phyloP scores from a whole-genome alignment of 2,888 invertebrate genomes.

The Phaonia tiefii region DNA sequence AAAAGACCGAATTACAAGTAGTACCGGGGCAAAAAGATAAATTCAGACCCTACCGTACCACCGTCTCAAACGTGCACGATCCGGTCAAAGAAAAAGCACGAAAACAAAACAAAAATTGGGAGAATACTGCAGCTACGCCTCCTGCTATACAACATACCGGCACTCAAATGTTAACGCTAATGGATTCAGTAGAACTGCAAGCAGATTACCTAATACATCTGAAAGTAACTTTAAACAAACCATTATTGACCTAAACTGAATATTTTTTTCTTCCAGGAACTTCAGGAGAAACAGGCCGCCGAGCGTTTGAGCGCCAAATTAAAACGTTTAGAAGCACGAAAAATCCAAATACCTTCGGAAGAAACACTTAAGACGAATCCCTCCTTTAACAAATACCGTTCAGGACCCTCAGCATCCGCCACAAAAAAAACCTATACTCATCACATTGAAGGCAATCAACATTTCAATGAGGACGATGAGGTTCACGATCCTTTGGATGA shows the following conservation, averaged over 20 bases:
- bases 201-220: conserved; percentile 74
- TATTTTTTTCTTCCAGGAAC: conserved; percentile 69
- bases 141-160: conserved; percentile 76
- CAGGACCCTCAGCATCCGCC: conserved; percentile 15
- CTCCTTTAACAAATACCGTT: conserved; percentile 75
- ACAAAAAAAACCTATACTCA: conserved; percentile 52
- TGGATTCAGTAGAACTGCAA: conserved; percentile 78
- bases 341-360: conserved; percentile 70
- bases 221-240: conserved; percentile 71
- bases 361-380: conserved; percentile 71
- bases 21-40: conserved; percentile 71
- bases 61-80: conserved; percentile 77
- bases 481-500: conserved; percentile 74
- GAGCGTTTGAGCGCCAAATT: conserved; percentile 73
- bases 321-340: conserved; percentile 62
- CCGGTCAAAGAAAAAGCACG: conserved; percentile 77
- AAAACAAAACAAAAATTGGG: conserved; percentile 77
- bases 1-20: conserved; percentile 72
- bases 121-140: conserved; percentile 79
- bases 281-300: conserved; percentile 76
- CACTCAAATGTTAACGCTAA: conserved; percentile 74
- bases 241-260: background rate
- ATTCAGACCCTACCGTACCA: conserved; percentile 78
- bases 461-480: conserved; percentile 73
- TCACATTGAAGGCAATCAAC: conserved; percentile 73